Percentiles rank a stretch among this genome's conserved stretches.
Evolutionary conservation across 1,140 invertebrate species (phyloP).

Genomic region (Heterodera carotae): DNA sequence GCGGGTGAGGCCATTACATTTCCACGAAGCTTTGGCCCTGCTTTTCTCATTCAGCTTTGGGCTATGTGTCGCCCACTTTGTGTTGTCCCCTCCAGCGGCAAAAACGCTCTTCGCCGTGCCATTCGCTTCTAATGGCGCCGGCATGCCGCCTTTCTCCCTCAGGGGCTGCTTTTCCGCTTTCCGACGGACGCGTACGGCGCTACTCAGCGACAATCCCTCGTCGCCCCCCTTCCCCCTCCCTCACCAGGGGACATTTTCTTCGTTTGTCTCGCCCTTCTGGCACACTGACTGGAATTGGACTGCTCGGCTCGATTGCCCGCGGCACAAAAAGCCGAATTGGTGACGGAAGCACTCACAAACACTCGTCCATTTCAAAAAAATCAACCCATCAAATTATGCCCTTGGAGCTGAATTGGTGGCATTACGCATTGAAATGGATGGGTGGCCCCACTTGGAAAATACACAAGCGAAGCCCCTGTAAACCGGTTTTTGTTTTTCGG

Average conservation of each 20-base stretch:
- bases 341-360: neutral
- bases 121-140: too few relatives aligned
- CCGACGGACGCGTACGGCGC: neutral
- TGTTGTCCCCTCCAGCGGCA: too few relatives aligned
- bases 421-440: neutral
- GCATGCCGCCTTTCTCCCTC: neutral
- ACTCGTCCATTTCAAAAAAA: slow-evolving; percentile 1
- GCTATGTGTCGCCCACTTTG: too few relatives aligned
- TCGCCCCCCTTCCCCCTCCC: too few relatives aligned
- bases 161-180: neutral
- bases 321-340: slow-evolving; percentile 2
- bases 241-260: too few relatives aligned
- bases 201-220: too few relatives aligned
- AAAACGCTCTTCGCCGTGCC: too few relatives aligned
- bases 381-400: neutral
- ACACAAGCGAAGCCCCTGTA: too few relatives aligned
- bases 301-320: neutral
- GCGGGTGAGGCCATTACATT: neutral
- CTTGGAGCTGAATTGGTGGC: neutral
- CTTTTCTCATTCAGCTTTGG: neutral
- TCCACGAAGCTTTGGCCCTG: neutral
- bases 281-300: neutral
- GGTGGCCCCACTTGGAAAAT: neutral
- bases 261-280: neutral
- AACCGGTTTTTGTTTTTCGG: too few relatives aligned